These are phyloP conservation scores for Steinernema carpocapsae DNA, from an alignment of 2,888 invertebrate species.

Conservation along the genomic window DNA sequence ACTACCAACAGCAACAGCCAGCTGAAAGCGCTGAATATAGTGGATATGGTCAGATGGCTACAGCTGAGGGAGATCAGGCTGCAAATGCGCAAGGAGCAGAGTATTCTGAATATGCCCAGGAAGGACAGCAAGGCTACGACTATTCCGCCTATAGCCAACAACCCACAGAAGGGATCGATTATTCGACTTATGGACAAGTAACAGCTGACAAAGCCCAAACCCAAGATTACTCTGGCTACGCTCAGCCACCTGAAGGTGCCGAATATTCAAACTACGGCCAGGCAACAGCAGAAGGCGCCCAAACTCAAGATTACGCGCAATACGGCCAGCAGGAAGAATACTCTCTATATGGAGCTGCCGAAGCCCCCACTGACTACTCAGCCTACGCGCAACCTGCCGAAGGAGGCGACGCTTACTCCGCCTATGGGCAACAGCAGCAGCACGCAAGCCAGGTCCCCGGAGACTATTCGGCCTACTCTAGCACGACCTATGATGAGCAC, in stretches of 20 bases:
- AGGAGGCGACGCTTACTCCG: constrained; percentile 18
- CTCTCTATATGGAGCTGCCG: constrained; percentile 1
- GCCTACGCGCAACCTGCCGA: constrained; percentile 30
- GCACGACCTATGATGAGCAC: neutral
- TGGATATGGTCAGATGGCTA: constrained; percentile 1
- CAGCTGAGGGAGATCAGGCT: neutral
- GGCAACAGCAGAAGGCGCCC: neutral
- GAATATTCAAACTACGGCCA: neutral
- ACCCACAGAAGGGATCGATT: neutral
- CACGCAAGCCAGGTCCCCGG: constrained; percentile 7
- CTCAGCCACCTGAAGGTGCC: neutral
- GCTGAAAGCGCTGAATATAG: constrained; percentile 15
- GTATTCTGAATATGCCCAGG: constrained; percentile 24
- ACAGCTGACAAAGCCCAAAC: no score
- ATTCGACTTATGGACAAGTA: neutral
- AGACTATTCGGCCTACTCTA: constrained; percentile 15
- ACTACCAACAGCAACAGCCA: constrained; percentile 32
- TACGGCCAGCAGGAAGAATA: neutral
- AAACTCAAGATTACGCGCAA: neutral
- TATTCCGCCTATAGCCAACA: neutral
- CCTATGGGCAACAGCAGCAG: constrained; percentile 10
- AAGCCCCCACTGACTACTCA: constrained; percentile 35
- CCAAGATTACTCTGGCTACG: constrained; percentile 1
- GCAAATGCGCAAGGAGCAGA: constrained; percentile 31
- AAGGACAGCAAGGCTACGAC: neutral